Conservation (phyloP, 2,888 invertebrate species). For the Tipula unca region DNA sequence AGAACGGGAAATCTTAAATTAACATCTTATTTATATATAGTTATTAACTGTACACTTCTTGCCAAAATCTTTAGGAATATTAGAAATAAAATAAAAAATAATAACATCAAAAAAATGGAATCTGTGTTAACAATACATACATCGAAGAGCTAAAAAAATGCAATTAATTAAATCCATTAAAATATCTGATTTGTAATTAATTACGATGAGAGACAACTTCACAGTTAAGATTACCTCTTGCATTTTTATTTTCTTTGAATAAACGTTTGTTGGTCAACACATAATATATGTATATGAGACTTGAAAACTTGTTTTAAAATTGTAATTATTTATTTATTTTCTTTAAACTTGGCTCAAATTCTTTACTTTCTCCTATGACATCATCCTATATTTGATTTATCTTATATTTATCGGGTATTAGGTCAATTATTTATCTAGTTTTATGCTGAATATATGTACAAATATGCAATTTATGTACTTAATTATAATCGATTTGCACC, state of each 20-base stretch:
- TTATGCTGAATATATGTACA: not conserved
- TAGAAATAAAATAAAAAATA: not conserved
- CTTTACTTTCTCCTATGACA: not conserved
- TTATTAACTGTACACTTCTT: not conserved
- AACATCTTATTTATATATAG: not conserved
- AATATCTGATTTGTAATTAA: not conserved
- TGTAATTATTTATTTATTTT: not conserved
- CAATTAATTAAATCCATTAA: not conserved
- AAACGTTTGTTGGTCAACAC: not conserved
- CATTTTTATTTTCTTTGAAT: not conserved
- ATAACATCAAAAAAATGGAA: not conserved
- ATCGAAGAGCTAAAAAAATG: not conserved
- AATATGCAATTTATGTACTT: not conserved
- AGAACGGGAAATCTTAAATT: not conserved
- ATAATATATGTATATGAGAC: not conserved
- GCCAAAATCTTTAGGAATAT: not conserved
- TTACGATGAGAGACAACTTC: not conserved
- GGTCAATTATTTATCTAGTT: not conserved
- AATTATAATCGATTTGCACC: not conserved
- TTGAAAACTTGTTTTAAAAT: not conserved
- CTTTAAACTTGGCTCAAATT: not conserved
- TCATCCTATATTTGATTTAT: not conserved
- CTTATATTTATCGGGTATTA: not conserved
- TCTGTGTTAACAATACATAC: not conserved
- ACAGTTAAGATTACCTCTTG: not conserved